Base-by-base conservation (phyloP, 2,113 vertebrate genomes). In the Xerus inauris region DNA sequence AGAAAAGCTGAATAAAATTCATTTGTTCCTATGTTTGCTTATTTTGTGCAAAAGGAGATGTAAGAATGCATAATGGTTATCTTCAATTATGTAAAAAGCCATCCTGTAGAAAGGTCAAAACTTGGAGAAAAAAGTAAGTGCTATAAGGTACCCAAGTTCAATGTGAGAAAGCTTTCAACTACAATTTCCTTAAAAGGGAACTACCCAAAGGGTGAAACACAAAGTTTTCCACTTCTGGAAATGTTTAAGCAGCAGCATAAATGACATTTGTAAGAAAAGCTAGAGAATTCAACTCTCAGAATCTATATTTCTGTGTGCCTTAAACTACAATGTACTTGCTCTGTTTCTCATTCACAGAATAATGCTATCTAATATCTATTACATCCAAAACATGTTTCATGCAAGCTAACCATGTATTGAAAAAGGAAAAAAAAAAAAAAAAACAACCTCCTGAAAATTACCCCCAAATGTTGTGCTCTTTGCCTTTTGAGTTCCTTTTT, bases 401-500 rank as follows among this genome's bases (percentile, higher is more conserved):
- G 5, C 8, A 67, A 28, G 22, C 49, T 92, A 89, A 87, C 59
- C 20, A 19, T 28, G 17, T 42, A 95, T 59, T 87, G 38, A 85
- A 89, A 81, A 45, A 73, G 76, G 20, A 42, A 82, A 42, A 86
- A 87, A 77, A 86, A 85, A 6, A 87, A 94, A 80, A 6, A 19
- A 88, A 92, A n/a, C n/a, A n/a, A n/a, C n/a, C 30, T 69, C 47
- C 38, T 95, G 65, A 94, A 95, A 81, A 75, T 95, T 76, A 85
- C 13, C 72, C 77, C 51, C 59, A 94, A 88, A 92, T 81, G 59
- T 83, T 84, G 13, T 62, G 38, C 38, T 71, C 30, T 71, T 81
- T 91, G 35, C 32, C 35, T 90, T 96, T 95, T 54, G 9, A 96
- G 89, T 86, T 97, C 40, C 71, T 84, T 94, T 86, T 79, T 88